Conservation (phyloP, 1,140 invertebrate species). For the Zeugodacus cucurbitae region DNA sequence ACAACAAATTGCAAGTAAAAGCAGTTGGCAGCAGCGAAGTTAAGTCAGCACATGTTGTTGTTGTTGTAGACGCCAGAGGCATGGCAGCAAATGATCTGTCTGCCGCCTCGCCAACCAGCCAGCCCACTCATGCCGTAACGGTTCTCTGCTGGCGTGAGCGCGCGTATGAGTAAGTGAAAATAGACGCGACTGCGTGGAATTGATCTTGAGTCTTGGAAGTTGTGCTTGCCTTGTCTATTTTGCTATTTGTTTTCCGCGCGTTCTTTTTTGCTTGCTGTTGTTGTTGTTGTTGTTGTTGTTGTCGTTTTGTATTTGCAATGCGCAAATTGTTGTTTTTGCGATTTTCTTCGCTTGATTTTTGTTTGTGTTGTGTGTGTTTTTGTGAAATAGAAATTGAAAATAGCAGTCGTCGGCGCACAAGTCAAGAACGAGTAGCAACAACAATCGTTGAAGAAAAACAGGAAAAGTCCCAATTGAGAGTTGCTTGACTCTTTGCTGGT, state of each 20-base stretch:
- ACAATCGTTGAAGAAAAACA: background rate
- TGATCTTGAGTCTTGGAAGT: constrained; percentile 46
- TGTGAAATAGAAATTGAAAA: constrained; percentile 41
- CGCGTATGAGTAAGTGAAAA: background rate
- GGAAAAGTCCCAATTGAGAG: constrained; percentile 34
- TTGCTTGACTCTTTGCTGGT: constrained; percentile 25
- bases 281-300: background rate
- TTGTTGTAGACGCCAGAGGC: background rate
- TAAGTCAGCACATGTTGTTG: background rate
- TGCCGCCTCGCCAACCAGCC: constrained; percentile 4
- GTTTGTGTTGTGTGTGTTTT: background rate
- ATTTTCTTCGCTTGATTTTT: background rate
- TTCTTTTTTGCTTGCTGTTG: background rate
- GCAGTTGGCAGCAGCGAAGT: background rate
- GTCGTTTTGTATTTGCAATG: background rate
- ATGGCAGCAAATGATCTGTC: constrained; percentile 18
- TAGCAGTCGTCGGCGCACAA: constrained; percentile 34
- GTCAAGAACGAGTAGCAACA: background rate
- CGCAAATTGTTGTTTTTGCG: constrained; percentile 16
- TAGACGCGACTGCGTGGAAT: constrained; percentile 16
- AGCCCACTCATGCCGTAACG: constrained; percentile 40
- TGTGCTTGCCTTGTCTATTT: constrained; percentile 41
- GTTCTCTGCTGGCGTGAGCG: constrained; percentile 30
- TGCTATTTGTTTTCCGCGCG: constrained; percentile 10
- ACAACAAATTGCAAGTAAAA: constrained; percentile 29